These are phyloP conservation scores for Drymodes brunneopygia DNA, from an alignment of 2,113 vertebrate genomes.

Conservation along the genomic window DNA sequence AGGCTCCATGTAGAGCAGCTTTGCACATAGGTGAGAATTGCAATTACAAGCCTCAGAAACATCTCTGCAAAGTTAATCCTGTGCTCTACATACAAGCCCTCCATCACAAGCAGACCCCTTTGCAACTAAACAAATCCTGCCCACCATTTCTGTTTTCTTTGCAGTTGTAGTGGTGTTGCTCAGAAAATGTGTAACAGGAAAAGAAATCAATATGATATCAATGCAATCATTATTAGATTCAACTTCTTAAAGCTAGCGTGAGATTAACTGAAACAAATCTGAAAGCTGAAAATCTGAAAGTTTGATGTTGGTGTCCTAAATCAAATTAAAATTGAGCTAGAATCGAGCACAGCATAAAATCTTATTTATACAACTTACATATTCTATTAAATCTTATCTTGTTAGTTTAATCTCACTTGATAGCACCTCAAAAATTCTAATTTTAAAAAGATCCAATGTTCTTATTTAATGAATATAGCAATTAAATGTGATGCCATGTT, in stretches of 20 bases:
- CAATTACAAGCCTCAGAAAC: neutral
- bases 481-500: conserved; percentile 8
- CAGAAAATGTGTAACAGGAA: neutral
- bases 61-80: neutral
- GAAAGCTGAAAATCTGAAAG: neutral
- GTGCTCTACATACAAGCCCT: neutral
- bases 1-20: neutral
- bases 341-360: neutral
- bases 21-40: neutral
- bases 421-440: conserved; percentile 11
- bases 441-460: neutral
- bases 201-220: conserved; percentile 7
- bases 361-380: conserved; percentile 28
- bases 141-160: neutral
- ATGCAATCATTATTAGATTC: neutral
- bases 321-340: conserved; percentile 43
- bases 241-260: conserved; percentile 37
- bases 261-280: conserved; percentile 38
- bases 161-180: neutral
- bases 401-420: conserved; percentile 40
- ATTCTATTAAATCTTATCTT: conserved; percentile 36
- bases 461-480: conserved; percentile 27
- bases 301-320: conserved; percentile 42
- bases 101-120: neutral
- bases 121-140: neutral